Base-by-base conservation (phyloP, 2,888 invertebrate species). In the Microchrysa polita region DNA sequence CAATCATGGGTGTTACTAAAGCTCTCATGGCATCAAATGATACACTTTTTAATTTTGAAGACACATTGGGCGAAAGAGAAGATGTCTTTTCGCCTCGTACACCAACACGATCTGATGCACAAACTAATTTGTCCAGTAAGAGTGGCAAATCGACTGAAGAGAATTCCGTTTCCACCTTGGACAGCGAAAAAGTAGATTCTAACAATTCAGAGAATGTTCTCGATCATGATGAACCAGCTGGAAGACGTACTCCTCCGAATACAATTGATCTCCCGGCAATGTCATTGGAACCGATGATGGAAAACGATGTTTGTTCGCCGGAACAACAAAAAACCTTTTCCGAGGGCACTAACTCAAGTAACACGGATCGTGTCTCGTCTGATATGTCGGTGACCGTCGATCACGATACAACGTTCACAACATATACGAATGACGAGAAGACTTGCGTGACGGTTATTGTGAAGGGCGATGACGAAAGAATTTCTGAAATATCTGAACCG, bases 11-110 rank as follows among this genome's bases (percentile, higher is more conserved):
- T 22, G 78, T 79, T 5, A 76, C 77, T 61, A 79, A 79, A 74
- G 73, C 77, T 1, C 52, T 79, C 55, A 79, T 79, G 79, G 78
- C 79, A 27, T 78, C 78, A 27, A 79, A 79, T 73, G 79, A 79
- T 65, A 79, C 79, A 1, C 67, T 79, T 7, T 79, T 79, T 60
- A 79, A 79, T 74, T 78, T 79, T 71, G 79, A 79, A 74, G 79
- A 79, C 74, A 78, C 78, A 18, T 60, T 79, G 14, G 78, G 78
- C 60, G 78, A 79, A 42, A 75, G 76, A 27, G 78, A 78, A 67
- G 78, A 79, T 69, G 44, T 76, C 9, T 76, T 78, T 20, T 77
- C 77, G 53, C 79, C 79, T 14, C 73, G 79, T 20, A 74, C 77
- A 44, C 71, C 74, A 1, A 76, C 77, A 23, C 74, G 76, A 74